Conservation (phyloP, 2,113 vertebrate genomes). For the Cettia cetti region DNA sequence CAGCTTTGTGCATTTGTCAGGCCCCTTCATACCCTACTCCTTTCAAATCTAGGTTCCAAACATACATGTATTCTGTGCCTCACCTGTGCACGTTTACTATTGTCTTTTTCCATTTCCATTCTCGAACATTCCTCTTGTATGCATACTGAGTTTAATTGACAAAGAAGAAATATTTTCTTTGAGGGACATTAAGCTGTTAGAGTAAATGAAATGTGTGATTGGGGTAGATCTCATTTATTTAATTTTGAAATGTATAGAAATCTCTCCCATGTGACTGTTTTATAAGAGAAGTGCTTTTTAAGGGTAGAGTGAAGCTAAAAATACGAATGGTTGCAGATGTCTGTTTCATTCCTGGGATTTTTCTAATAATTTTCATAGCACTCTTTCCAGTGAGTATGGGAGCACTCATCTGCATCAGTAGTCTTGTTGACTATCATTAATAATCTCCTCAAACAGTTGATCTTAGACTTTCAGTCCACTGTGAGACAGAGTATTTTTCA, state of each 20-base stretch:
- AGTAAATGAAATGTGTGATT: background rate
- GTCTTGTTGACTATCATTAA: background rate
- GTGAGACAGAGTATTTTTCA: background rate
- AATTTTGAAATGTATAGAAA: background rate
- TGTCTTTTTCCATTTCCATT: background rate
- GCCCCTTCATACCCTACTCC: background rate
- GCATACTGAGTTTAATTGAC: background rate
- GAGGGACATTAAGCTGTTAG: background rate
- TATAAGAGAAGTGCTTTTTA: background rate
- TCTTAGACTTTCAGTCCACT: background rate
- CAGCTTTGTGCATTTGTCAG: background rate
- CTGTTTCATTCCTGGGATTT: background rate
- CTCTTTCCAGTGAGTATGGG: background rate
- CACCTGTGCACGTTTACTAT: background rate
- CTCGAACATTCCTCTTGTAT: background rate
- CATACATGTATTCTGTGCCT: background rate
- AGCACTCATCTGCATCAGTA: background rate
- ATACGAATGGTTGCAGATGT: background rate
- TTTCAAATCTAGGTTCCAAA: background rate
- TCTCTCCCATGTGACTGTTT: background rate
- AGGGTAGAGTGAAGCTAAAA: background rate
- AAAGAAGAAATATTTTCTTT: background rate
- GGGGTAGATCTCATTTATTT: background rate
- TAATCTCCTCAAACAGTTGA: background rate
- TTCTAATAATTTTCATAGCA: background rate